Percentiles rank a stretch among this genome's conserved stretches.
Evolutionary conservation across 2,113 vertebrate genomes (phyloP).

Genomic region (Rhinopithecus roxellana): DNA sequence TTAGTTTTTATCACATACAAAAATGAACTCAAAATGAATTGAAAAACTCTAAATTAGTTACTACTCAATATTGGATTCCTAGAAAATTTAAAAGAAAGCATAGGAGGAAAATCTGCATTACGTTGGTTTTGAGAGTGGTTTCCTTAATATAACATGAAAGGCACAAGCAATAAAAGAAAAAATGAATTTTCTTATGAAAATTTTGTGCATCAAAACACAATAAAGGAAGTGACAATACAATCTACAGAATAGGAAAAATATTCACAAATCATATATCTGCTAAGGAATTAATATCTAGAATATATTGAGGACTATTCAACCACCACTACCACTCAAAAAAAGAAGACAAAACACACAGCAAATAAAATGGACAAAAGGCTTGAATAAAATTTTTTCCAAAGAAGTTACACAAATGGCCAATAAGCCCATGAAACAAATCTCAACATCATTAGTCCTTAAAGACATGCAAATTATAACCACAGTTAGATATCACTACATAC

Average conservation of each 20-base stretch:
- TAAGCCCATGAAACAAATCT: not conserved
- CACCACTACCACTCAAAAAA: not conserved
- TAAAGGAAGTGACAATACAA: not conserved
- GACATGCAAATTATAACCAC: not conserved
- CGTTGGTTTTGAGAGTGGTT: not conserved
- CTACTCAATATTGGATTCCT: not conserved
- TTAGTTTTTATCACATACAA: not conserved
- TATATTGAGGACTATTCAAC: not conserved
- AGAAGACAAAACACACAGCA: not conserved
- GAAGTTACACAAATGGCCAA: not conserved
- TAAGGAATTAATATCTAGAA: not conserved
- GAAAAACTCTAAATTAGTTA: not conserved
- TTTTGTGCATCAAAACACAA: not conserved
- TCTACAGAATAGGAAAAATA: not conserved
- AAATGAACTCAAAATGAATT: not conserved
- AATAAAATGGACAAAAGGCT: not conserved
- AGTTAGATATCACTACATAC: not conserved
- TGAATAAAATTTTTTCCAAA: not conserved
- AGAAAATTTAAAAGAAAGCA: not conserved
- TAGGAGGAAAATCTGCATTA: no score
- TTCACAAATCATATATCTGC: not conserved
- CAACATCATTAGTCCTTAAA: not conserved
- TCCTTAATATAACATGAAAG: not conserved
- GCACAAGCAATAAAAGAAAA: not conserved
- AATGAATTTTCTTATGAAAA: not conserved